Conservation (phyloP, 2,113 vertebrate species). For the Siniperca chuatsi region DNA sequence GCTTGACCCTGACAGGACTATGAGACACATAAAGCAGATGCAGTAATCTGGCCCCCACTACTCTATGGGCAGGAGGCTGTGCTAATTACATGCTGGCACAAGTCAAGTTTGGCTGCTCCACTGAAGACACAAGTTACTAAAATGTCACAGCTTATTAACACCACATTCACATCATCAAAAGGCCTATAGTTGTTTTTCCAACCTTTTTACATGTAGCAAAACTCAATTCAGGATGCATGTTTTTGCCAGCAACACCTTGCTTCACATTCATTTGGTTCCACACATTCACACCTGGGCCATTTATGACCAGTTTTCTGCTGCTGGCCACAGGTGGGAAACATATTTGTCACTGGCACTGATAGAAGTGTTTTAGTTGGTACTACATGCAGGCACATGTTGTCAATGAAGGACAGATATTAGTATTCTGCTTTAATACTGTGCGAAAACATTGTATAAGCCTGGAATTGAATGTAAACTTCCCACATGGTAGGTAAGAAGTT, state of each 20-base stretch:
- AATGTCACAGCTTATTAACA: constrained; percentile 48
- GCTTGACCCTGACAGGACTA: constrained; percentile 9
- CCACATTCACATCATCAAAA: constrained; percentile 39
- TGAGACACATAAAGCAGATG: constrained; percentile 39
- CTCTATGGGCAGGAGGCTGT: background rate
- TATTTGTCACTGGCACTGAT: constrained; percentile 14
- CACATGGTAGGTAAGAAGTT: background rate
- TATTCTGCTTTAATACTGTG: background rate
- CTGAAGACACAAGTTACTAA: constrained; percentile 32
- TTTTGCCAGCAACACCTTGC: constrained; percentile 59
- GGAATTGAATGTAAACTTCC: background rate
- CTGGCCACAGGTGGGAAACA: constrained; percentile 13
- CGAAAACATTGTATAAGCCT: background rate
- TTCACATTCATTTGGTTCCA: constrained; percentile 33
- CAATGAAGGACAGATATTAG: background rate
- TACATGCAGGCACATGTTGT: background rate
- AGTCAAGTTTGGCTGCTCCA: constrained; percentile 12
- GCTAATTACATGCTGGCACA: constrained; percentile 33
- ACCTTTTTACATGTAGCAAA: constrained; percentile 38
- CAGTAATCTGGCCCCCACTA: background rate
- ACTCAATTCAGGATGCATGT: constrained; percentile 21
- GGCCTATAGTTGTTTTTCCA: constrained; percentile 39
- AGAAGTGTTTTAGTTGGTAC: background rate
- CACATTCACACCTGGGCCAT: constrained; percentile 39
- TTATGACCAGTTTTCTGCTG: constrained; percentile 12